Evolutionary conservation across 2,888 invertebrate genomes (phyloP).

Genomic region (Clepsis dumicolana): DNA sequence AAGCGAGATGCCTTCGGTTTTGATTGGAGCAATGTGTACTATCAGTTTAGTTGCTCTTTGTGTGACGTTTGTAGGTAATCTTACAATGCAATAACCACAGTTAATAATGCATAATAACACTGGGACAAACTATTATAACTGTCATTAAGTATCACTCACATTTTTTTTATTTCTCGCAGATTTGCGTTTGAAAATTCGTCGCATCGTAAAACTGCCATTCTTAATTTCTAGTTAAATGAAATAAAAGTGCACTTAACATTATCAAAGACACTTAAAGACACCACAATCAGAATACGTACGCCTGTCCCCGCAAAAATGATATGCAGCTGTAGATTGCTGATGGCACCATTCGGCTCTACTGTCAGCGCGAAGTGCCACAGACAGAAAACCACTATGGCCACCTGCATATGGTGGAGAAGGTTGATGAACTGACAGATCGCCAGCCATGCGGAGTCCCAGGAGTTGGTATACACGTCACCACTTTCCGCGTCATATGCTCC

Average conservation of each 20-base stretch:
- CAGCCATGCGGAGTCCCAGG: conserved; percentile 77
- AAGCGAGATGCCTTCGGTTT: background rate
- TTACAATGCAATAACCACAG: too few species aligned
- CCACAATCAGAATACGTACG: conserved; percentile 63
- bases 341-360: conserved; percentile 69
- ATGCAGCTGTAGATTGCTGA: conserved; percentile 78
- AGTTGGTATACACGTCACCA: conserved; percentile 62
- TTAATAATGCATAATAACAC: too few species aligned
- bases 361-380: conserved; percentile 79
- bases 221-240: too few species aligned
- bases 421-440: conserved; percentile 79
- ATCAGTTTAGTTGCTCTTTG: background rate
- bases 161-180: too few species aligned
- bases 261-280: conserved; percentile 7
- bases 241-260: too few species aligned
- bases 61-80: background rate
- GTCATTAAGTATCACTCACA: too few species aligned
- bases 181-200: too few species aligned
- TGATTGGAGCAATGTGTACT: background rate
- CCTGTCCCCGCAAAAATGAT: conserved; percentile 82
- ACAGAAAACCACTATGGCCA: conserved; percentile 78
- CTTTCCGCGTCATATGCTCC: conserved; percentile 77
- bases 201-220: too few species aligned
- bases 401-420: conserved; percentile 77
- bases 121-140: too few species aligned